These are phyloP conservation scores for Bombus picipes DNA, from an alignment of 1,140 invertebrate genomes.

Conservation along the genomic window DNA sequence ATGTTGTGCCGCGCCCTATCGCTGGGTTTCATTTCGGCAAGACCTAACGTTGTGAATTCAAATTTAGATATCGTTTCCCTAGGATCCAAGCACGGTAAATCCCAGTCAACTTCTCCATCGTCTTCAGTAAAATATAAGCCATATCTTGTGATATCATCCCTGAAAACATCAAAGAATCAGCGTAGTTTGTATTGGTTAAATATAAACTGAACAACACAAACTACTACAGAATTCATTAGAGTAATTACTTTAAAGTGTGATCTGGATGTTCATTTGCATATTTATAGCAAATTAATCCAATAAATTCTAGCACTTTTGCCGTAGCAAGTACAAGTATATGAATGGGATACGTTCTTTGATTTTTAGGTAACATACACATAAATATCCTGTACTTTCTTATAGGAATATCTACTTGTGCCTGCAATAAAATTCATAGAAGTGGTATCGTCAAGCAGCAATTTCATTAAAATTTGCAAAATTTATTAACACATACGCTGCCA, in stretches of 20 bases:
- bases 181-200: not conserved
- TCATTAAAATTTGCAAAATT: slow-evolving; percentile 13
- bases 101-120: slow-evolving; percentile 97
- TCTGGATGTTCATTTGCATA: slow-evolving; percentile 82
- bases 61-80: slow-evolving; percentile 95
- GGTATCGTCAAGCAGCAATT: slow-evolving; percentile 15
- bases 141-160: slow-evolving; percentile 86
- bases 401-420: slow-evolving; percentile 89
- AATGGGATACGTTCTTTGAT: slow-evolving; percentile 92
- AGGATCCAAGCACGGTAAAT: slow-evolving; percentile 95
- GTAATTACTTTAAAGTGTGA: slow-evolving; percentile 84
- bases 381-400: slow-evolving; percentile 93
- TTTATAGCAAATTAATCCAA: slow-evolving; percentile 95
- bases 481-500: slow-evolving; percentile 86
- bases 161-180: slow-evolving; percentile 67
- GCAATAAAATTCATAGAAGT: slow-evolving; percentile 24
- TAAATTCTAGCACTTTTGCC: slow-evolving; percentile 95
- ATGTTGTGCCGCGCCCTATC: slow-evolving; percentile 77
- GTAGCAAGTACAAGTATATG: slow-evolving; percentile 90
- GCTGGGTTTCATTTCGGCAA: slow-evolving; percentile 87
- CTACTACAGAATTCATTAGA: slow-evolving; percentile 43
- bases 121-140: slow-evolving; percentile 97
- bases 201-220: not conserved
- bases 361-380: slow-evolving; percentile 91
- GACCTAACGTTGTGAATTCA: slow-evolving; percentile 94